phyloP scores from a whole-genome alignment of 1,140 invertebrate species.

The Papilio machaon region DNA sequence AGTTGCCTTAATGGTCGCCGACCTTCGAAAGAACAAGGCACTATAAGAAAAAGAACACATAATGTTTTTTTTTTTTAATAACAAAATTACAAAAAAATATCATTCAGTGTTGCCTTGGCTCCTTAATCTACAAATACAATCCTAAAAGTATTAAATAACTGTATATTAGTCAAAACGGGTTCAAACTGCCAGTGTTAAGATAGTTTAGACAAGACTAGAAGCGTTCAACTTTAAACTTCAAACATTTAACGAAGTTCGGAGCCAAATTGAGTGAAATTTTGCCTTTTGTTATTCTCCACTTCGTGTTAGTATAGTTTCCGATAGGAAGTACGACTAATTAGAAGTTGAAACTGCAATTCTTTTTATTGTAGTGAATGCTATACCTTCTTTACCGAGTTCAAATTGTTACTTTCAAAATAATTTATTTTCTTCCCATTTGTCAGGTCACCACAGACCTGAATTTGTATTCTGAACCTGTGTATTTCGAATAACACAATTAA shows the following conservation, averaged over 20 bases:
- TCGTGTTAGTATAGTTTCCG: neutral
- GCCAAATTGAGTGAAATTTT: constrained; percentile 19
- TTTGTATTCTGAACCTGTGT: too few species aligned
- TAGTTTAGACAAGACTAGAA: neutral
- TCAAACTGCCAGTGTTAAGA: neutral
- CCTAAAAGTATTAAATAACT: neutral
- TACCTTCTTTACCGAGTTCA: neutral
- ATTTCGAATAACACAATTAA: too few species aligned
- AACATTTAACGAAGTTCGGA: neutral
- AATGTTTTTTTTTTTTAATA: too few species aligned
- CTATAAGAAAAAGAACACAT: too few species aligned
- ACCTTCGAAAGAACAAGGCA: too few species aligned
- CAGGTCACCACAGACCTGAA: too few species aligned
- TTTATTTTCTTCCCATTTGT: too few species aligned
- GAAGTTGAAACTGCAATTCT: neutral
- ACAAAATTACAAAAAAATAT: too few species aligned
- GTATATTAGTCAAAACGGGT: neutral
- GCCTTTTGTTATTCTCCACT: neutral
- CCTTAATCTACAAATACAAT: neutral
- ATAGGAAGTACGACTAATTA: neutral
- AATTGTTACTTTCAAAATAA: neutral
- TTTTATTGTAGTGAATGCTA: neutral
- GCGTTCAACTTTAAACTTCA: neutral
- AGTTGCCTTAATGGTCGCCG: too few species aligned
- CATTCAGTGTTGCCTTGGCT: too few species aligned